Conservation (phyloP, 2,113 vertebrate species). For the Cyrtonyx montezumae region DNA sequence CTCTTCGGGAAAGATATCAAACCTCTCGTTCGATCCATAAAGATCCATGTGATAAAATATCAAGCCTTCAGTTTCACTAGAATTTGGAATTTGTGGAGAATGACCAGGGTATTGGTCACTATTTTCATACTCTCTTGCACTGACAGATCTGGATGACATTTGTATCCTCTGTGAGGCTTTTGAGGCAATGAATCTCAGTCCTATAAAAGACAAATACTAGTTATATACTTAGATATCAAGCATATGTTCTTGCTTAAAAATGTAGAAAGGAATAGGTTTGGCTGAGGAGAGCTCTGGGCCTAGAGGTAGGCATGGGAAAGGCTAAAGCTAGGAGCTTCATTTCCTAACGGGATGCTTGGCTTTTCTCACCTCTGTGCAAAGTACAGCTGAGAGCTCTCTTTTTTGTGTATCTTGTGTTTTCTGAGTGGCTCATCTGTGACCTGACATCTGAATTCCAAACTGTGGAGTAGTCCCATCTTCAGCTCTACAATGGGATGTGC, state of each 20-base stretch:
- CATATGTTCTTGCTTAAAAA: neutral
- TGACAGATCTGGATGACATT: constrained; percentile 37
- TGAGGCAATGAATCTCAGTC: neutral
- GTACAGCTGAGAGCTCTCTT: neutral
- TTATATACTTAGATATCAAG: neutral
- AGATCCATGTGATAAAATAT: constrained; percentile 81
- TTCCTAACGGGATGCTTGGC: neutral
- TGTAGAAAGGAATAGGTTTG: neutral
- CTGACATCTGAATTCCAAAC: neutral
- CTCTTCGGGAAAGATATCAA: constrained; percentile 82
- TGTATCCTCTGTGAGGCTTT: neutral
- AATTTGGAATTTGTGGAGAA: neutral
- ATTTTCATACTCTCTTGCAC: constrained; percentile 1
- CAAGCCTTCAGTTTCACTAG: constrained; percentile 50
- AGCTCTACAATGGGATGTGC: neutral
- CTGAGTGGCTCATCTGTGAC: neutral
- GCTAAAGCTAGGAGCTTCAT: neutral
- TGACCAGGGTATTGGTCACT: fast-evolving
- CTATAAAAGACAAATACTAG: constrained; percentile 37
- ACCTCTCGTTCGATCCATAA: constrained; percentile 79
- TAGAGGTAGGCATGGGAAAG: neutral
- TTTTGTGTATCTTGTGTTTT: neutral
- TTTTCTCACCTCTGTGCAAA: neutral
- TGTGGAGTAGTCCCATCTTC: neutral
- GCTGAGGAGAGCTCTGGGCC: neutral